These are phyloP conservation scores for Spheniscus mendiculus DNA, from an alignment of 2,113 vertebrate genomes.

Conservation along the genomic window DNA sequence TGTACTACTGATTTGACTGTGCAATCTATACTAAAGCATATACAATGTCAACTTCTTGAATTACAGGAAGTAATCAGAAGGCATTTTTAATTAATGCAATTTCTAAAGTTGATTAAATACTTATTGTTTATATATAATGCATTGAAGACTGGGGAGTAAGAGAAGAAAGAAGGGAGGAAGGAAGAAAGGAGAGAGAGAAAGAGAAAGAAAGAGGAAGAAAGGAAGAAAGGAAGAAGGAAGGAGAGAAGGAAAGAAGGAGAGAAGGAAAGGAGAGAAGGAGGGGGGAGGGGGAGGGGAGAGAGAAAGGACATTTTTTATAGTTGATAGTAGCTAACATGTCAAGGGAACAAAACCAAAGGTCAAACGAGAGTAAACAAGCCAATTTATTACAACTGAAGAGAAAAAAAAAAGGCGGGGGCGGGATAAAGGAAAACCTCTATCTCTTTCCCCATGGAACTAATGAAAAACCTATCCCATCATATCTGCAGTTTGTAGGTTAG, in stretches of 20 bases:
- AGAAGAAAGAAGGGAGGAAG: not conserved
- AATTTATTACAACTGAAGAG: not conserved
- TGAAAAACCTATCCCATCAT: not conserved
- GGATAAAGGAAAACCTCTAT: not conserved
- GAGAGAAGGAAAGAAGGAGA: accelerated
- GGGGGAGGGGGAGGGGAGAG: not conserved
- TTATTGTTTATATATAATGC: not conserved
- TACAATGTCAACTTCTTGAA: not conserved
- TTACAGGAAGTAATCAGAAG: not conserved
- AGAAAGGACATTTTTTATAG: not conserved
- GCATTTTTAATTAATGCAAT: not conserved
- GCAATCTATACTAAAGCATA: not conserved
- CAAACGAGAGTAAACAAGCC: not conserved
- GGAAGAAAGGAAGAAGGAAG: accelerated
- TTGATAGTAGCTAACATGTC: not conserved
- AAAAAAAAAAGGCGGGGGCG: accelerated
- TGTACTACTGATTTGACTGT: not conserved
- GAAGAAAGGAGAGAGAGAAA: too few relatives aligned
- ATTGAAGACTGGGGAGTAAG: too few relatives aligned
- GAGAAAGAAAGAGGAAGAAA: too few relatives aligned
- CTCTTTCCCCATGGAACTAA: not conserved
- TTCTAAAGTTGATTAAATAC: not conserved
- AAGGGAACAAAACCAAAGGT: not conserved
- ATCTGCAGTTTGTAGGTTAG: not conserved
- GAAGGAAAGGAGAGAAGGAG: too few relatives aligned